phyloP scores from a whole-genome alignment of 2,888 invertebrate genomes.

The Oasisia sp. region DNA sequence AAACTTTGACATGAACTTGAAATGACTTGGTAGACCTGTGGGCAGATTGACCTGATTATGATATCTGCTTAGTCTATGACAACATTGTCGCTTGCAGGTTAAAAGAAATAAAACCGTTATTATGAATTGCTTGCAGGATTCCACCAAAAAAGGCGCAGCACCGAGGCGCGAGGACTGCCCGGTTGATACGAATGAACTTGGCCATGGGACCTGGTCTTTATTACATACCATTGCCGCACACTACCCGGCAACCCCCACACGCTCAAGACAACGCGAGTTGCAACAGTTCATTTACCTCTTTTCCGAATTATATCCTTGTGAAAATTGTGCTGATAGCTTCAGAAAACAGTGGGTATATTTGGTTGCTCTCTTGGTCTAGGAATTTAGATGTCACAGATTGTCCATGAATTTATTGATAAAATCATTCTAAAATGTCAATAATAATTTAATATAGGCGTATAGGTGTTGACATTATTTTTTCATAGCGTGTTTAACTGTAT shows the following conservation, averaged over 20 bases:
- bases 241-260: constrained; percentile 84
- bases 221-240: constrained; percentile 96
- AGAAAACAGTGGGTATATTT: constrained; percentile 75
- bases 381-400: neutral
- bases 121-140: neutral
- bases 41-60: no score
- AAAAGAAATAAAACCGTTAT: neutral
- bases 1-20: no score
- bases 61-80: no score
- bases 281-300: constrained; percentile 83
- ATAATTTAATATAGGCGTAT: no score
- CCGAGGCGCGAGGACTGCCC: constrained; percentile 66
- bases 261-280: constrained; percentile 78
- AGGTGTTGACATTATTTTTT: no score
- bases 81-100: no score
- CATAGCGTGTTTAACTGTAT: no score
- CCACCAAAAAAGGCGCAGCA: neutral
- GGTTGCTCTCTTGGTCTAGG: neutral
- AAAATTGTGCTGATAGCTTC: constrained; percentile 88
- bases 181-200: constrained; percentile 69
- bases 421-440: neutral
- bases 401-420: neutral
- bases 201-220: constrained; percentile 87
- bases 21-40: no score
- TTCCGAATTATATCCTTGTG: constrained; percentile 92